Conservation (phyloP, 2,888 invertebrate genomes). For the Stenchaetothrips biformis region DNA sequence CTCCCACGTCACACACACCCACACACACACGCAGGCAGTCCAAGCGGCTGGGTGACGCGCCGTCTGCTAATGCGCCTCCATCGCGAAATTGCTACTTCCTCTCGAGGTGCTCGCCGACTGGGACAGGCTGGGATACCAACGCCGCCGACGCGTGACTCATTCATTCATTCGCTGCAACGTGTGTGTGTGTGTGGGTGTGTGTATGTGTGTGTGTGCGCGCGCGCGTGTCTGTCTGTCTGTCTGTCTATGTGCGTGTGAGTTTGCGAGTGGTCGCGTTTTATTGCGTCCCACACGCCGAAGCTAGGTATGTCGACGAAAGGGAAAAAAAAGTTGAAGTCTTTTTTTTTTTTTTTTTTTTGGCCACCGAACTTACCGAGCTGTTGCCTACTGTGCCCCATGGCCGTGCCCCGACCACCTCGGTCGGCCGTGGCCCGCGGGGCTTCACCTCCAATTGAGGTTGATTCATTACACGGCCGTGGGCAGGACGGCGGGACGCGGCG, state of each 20-base stretch:
- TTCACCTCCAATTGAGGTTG: constrained; percentile 21
- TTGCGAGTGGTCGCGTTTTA: not conserved
- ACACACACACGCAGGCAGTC: not conserved
- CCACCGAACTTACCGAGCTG: not conserved
- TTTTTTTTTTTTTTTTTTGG: not conserved
- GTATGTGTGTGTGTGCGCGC: not conserved
- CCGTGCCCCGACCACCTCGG: not conserved
- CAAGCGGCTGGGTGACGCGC: not conserved
- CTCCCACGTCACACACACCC: no score
- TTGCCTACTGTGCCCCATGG: not conserved
- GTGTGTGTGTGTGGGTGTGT: not conserved
- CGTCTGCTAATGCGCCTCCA: not conserved
- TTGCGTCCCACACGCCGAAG: no score
- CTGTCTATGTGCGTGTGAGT: no score
- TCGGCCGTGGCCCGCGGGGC: not conserved
- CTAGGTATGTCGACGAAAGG: not conserved
- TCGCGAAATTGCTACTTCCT: not conserved
- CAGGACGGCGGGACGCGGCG: not conserved
- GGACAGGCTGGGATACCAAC: no score
- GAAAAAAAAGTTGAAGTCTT: not conserved
- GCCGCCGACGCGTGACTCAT: not conserved
- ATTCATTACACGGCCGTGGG: constrained; percentile 3
- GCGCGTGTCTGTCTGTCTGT: not conserved
- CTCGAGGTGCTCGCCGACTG: not conserved
- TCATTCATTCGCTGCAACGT: not conserved